These are phyloP conservation scores for Ancistrus triradiatus DNA, from an alignment of 2,113 vertebrate species.

Conservation along the genomic window DNA sequence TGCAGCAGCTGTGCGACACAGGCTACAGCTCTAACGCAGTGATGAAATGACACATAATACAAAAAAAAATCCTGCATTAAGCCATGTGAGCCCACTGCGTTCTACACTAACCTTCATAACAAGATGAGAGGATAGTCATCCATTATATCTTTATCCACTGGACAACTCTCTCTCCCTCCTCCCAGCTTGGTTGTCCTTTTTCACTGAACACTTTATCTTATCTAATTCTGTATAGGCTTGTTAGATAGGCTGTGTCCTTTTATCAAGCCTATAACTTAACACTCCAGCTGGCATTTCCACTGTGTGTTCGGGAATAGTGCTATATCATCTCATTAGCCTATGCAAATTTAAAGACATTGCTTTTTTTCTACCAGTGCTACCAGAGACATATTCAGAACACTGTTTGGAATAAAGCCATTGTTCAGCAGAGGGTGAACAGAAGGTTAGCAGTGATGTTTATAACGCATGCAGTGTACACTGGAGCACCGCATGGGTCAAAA, in stretches of 20 bases:
- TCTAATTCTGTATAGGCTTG: slow-evolving; percentile 29
- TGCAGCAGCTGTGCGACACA: slow-evolving; percentile 13
- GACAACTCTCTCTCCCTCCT: slow-evolving; percentile 1
- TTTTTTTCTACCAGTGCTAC: slow-evolving; percentile 10
- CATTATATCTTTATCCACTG: slow-evolving; percentile 35
- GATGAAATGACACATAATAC: slow-evolving; percentile 1
- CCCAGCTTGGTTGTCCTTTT: slow-evolving; percentile 4
- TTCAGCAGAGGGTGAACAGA: slow-evolving; percentile 10
- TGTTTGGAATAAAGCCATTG: slow-evolving; percentile 14
- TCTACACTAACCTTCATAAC: not conserved
- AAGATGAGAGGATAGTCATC: not conserved
- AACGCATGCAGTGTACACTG: slow-evolving; percentile 8
- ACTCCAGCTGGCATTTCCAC: slow-evolving; percentile 34
- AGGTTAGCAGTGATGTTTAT: slow-evolving; percentile 15
- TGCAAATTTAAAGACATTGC: slow-evolving; percentile 24
- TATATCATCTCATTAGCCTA: slow-evolving; percentile 40
- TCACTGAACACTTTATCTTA: slow-evolving; percentile 20
- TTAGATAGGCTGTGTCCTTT: too few relatives aligned
- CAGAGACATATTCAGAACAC: slow-evolving; percentile 15
- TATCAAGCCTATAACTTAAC: slow-evolving; percentile 23
- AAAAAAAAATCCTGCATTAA: not conserved
- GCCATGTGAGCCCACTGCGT: not conserved
- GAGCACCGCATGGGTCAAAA: slow-evolving; percentile 17
- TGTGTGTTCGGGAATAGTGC: slow-evolving; percentile 35
- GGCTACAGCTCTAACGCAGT: slow-evolving; percentile 21